Percentiles rank a stretch among this genome's conserved stretches.
phyloP scores from a whole-genome alignment of 1,140 invertebrate species.

The Microplitis mediator region DNA sequence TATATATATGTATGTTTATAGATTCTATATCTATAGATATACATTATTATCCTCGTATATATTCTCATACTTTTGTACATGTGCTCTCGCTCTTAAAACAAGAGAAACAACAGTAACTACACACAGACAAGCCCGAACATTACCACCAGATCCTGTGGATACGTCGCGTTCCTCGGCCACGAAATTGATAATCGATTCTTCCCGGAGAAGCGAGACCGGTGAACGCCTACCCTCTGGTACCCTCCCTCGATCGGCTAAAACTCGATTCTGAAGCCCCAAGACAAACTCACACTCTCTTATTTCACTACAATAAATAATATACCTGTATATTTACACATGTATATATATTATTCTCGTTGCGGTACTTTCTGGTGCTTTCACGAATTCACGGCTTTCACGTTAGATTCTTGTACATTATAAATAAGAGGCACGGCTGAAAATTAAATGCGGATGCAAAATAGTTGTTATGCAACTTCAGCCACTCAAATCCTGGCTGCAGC shows the following conservation, averaged over 20 bases:
- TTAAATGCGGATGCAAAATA: too few species aligned
- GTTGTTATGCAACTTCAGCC: too few species aligned
- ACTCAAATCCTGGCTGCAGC: too few species aligned
- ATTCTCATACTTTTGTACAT: background rate
- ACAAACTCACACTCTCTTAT: background rate
- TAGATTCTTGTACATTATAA: too few species aligned
- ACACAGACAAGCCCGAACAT: background rate
- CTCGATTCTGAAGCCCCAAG: background rate
- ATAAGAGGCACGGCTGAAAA: too few species aligned
- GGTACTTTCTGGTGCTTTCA: too few species aligned
- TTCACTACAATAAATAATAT: too few species aligned
- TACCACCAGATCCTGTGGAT: background rate
- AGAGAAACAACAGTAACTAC: background rate
- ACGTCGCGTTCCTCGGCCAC: background rate
- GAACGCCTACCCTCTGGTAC: constrained; percentile 15
- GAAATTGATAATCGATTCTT: constrained; percentile 31
- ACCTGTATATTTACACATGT: too few species aligned
- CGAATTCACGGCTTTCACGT: too few species aligned
- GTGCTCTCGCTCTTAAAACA: background rate
- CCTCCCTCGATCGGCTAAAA: constrained; percentile 1
- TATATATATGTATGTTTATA: too few species aligned
- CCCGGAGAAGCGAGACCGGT: constrained; percentile 22
- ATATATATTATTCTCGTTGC: too few species aligned
- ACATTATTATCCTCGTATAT: background rate
- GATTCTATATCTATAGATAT: too few species aligned